Conservation (phyloP, 2,113 vertebrate genomes). For the Glaucomys volans region DNA sequence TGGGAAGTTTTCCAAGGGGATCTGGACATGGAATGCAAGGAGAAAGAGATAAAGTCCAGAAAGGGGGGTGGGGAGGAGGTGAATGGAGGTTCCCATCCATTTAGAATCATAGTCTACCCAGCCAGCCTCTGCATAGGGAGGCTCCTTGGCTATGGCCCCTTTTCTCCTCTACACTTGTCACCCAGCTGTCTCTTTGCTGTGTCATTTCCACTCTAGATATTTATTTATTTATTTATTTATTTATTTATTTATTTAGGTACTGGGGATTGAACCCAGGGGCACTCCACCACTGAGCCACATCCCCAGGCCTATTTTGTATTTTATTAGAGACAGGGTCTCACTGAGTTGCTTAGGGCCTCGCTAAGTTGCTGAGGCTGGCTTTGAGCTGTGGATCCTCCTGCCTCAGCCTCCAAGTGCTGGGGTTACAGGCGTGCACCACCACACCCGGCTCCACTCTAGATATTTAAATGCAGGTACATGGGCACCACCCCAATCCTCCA, state of each 20-base stretch:
- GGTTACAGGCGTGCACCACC: too few relatives aligned
- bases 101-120: background rate
- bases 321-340: too few relatives aligned
- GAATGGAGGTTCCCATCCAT: background rate
- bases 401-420: too few relatives aligned
- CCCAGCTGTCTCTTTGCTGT: background rate
- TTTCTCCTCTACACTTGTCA: background rate
- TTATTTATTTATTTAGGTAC: too few relatives aligned
- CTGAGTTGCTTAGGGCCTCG: too few relatives aligned
- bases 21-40: background rate
- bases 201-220: background rate
- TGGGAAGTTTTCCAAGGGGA: background rate
- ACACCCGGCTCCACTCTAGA: background rate
- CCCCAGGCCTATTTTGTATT: too few relatives aligned
- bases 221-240: too few relatives aligned
- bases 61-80: background rate
- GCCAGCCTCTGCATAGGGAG: background rate
- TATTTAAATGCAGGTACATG: background rate
- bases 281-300: too few relatives aligned
- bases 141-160: accelerated
- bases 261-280: too few relatives aligned
- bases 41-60: background rate
- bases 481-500: background rate
- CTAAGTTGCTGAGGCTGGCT: too few relatives aligned
- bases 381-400: too few relatives aligned